Conservation (phyloP, 2,113 vertebrate genomes). For the Colinus virginianus region DNA sequence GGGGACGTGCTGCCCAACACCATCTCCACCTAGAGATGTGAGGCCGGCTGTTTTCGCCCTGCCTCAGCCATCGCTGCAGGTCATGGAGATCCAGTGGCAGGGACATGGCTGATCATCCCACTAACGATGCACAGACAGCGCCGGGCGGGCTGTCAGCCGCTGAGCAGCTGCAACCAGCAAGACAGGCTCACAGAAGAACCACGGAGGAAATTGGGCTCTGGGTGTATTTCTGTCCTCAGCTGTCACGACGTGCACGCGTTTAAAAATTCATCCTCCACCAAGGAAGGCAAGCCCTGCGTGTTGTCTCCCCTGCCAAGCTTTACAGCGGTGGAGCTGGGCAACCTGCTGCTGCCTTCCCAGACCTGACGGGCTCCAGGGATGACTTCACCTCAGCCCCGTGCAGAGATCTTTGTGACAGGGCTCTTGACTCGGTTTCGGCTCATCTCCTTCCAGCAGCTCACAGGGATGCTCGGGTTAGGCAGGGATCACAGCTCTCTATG, state of each 20-base stretch:
- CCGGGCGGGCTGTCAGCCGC: not conserved
- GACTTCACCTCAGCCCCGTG: constrained; percentile 29
- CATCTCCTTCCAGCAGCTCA: constrained; percentile 55
- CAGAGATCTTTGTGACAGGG: constrained; percentile 58
- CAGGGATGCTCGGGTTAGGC: not conserved
- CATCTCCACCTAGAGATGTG: not conserved
- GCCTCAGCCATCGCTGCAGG: not conserved
- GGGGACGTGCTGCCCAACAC: fast-evolving
- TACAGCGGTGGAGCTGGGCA: constrained; percentile 12
- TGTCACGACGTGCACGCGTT: not conserved
- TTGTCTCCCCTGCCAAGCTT: constrained; percentile 42
- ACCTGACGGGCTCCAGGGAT: constrained; percentile 49
- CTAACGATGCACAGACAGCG: constrained; percentile 11
- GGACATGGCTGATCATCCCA: constrained; percentile 3
- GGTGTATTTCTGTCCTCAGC: constrained; percentile 35
- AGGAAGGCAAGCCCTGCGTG: not conserved
- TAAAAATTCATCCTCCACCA: constrained; percentile 40
- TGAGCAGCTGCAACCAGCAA: not conserved
- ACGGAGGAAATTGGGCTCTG: not conserved
- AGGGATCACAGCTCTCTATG: not conserved
- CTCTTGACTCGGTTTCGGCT: constrained; percentile 47
- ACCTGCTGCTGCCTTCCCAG: constrained; percentile 46
- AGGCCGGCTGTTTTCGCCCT: not conserved
- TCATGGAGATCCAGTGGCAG: not conserved
- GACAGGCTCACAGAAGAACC: not conserved